Conservation (phyloP, 2,113 vertebrate genomes). For the human region GRCh38 chr3:98982501-98983000, state of each 20-base stretch:
- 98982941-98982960: not conserved
- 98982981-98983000: not conserved
- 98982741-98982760: slow-evolving; percentile 17
- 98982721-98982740: slow-evolving; percentile 46
- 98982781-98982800: slow-evolving; percentile 53
- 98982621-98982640: slow-evolving; percentile 48
- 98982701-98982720: slow-evolving; percentile 38
- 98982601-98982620: slow-evolving; percentile 44
- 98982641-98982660: slow-evolving; percentile 68
- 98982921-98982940: not conserved
- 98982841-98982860: slow-evolving; percentile 27
- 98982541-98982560: slow-evolving; percentile 16
- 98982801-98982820: not conserved
- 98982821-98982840: slow-evolving; percentile 33
- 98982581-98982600: slow-evolving; percentile 45
- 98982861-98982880: slow-evolving; percentile 12
- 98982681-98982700: slow-evolving; percentile 39
- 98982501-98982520: slow-evolving; percentile 42
- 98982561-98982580: slow-evolving; percentile 50
- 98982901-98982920: slow-evolving; percentile 47
- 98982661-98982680: slow-evolving; percentile 34
- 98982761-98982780: slow-evolving; percentile 33
- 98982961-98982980: not conserved
- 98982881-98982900: not conserved
- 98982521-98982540: slow-evolving; percentile 35